Percentiles rank a stretch among this genome's conserved stretches.
Conservation (phyloP, 2,113 vertebrate species). For the Sigmodon hispidus region DNA sequence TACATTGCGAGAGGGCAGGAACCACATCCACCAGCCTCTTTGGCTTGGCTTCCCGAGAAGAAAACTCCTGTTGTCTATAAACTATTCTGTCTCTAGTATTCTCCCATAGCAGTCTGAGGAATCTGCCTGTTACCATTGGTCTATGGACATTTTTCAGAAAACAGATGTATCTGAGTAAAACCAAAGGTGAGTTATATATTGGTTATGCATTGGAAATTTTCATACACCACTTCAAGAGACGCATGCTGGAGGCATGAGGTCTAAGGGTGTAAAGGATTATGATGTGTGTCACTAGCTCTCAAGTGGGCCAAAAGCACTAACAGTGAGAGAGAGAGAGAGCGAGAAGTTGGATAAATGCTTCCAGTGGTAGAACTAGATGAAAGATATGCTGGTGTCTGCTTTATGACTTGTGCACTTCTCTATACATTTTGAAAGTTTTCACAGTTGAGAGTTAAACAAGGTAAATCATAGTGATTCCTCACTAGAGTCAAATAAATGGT, state of each 20-base stretch:
- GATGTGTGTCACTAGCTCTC: neutral
- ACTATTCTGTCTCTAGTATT: neutral
- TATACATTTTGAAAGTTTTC: slow-evolving; percentile 20
- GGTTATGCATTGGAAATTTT: neutral
- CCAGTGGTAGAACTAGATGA: neutral
- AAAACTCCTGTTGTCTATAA: neutral
- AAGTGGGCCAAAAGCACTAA: slow-evolving; percentile 22
- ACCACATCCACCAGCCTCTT: neutral
- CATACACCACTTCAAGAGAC: neutral
- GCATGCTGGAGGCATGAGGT: neutral
- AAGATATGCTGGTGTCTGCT: neutral
- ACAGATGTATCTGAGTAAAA: slow-evolving; percentile 69
- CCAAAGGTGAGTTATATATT: neutral
- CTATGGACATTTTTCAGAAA: slow-evolving; percentile 67
- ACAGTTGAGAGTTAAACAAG: slow-evolving; percentile 32
- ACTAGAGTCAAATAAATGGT: slow-evolving; percentile 6
- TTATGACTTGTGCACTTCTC: neutral
- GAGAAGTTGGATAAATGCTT: neutral
- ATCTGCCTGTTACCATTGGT: slow-evolving; percentile 71
- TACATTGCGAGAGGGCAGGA: neutral
- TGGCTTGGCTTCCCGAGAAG: neutral
- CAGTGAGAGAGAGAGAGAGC: neutral
- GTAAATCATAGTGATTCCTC: neutral
- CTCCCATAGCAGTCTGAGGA: neutral
- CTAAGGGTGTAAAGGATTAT: neutral